phyloP scores from a whole-genome alignment of 2,797 vertebrate species.

The Echiichthys vipera region DNA sequence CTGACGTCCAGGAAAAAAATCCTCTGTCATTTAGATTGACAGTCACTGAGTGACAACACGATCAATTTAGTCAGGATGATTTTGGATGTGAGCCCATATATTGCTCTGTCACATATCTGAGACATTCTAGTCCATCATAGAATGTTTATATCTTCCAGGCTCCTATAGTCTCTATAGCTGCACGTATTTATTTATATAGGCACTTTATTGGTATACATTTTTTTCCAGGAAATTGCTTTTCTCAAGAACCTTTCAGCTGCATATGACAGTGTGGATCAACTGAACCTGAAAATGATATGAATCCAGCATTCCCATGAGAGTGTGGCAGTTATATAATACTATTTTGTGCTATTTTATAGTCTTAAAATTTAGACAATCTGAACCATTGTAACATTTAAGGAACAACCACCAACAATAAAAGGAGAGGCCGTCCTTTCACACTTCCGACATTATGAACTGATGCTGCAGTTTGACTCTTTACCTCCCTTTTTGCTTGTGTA shows the following conservation, averaged over 20 bases:
- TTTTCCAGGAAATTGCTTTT: neutral
- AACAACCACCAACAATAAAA: neutral
- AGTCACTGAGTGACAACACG: conserved; percentile 17
- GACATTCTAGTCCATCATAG: no score
- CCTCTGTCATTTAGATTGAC: conserved; percentile 19
- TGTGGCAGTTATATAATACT: neutral
- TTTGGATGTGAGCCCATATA: conserved; percentile 8
- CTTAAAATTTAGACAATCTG: neutral
- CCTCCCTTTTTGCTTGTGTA: neutral
- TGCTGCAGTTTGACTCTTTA: neutral
- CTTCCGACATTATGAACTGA: neutral
- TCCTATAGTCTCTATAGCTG: neutral
- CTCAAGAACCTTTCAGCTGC: neutral
- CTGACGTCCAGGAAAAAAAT: conserved; percentile 19
- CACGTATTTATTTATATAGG: neutral
- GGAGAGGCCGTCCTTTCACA: neutral
- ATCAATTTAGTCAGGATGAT: conserved; percentile 13
- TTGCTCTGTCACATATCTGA: conserved; percentile 9
- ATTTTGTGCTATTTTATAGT: neutral
- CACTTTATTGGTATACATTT: conserved; percentile 11
- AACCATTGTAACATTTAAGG: neutral
- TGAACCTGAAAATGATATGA: neutral
- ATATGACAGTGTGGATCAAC: neutral
- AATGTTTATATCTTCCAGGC: conserved; percentile 6
- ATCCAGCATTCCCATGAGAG: neutral